phyloP scores from a whole-genome alignment of 2,888 invertebrate species.

The Drosophila stalkeri region DNA sequence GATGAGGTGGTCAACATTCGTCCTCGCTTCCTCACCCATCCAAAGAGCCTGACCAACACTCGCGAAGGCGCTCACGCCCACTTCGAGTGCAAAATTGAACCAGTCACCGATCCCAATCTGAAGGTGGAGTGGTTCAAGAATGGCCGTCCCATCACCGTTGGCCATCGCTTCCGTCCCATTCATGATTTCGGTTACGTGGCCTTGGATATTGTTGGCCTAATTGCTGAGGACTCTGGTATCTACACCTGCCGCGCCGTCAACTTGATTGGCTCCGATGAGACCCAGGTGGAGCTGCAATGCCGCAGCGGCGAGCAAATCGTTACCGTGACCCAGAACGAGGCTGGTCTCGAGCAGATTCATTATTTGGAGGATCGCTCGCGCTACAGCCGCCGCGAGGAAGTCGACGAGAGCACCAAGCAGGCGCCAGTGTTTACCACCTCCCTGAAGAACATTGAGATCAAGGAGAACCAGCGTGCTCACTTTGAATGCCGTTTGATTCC shows the following conservation, averaged over 20 bases:
- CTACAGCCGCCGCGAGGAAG: slow-evolving; percentile 90
- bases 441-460: slow-evolving; percentile 95
- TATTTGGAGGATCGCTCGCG: slow-evolving; percentile 93
- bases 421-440: slow-evolving; percentile 97
- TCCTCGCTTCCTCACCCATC: slow-evolving; percentile 94
- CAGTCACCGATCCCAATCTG: slow-evolving; percentile 97
- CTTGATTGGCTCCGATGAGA: slow-evolving; percentile 94
- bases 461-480: slow-evolving; percentile 97
- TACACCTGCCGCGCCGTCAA: slow-evolving; percentile 98
- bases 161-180: slow-evolving; percentile 97
- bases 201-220: slow-evolving; percentile 97
- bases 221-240: slow-evolving; percentile 97
- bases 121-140: slow-evolving; percentile 99
- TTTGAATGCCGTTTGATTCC: slow-evolving; percentile 97
- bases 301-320: slow-evolving; percentile 92
- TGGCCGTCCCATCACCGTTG: slow-evolving; percentile 96
- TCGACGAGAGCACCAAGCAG: slow-evolving; percentile 94
- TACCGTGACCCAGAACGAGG: slow-evolving; percentile 94
- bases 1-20: slow-evolving; percentile 93
- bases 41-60: slow-evolving; percentile 94
- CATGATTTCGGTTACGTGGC: slow-evolving; percentile 99
- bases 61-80: slow-evolving; percentile 97
- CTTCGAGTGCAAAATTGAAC: slow-evolving; percentile 98
- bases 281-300: slow-evolving; percentile 90
- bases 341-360: slow-evolving; percentile 95